phyloP scores from a whole-genome alignment of 2,888 invertebrate species.

The Pheosia gnoma region DNA sequence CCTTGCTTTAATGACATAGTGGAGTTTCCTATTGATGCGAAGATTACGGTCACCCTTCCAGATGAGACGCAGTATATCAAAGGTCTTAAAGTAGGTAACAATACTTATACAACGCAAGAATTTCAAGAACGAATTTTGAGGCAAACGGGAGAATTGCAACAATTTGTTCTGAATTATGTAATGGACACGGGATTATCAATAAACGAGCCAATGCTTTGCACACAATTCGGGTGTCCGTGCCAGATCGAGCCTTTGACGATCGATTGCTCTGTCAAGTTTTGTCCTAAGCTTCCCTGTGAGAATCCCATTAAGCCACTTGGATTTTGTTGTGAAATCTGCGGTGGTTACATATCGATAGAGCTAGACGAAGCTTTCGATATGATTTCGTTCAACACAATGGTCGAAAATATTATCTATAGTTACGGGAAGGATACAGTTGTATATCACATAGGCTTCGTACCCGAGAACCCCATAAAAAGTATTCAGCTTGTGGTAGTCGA shows the following conservation, averaged over 20 bases:
- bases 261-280: constrained; percentile 64
- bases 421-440: constrained; percentile 49
- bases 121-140: constrained; percentile 29
- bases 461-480: constrained; percentile 34
- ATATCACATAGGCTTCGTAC: constrained; percentile 61
- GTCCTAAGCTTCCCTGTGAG: constrained; percentile 59
- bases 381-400: constrained; percentile 53
- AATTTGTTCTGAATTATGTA: constrained; percentile 51
- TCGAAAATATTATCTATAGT: constrained; percentile 46
- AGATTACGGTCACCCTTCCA: constrained; percentile 60
- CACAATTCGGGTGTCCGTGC: constrained; percentile 67
- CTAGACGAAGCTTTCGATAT: constrained; percentile 60
- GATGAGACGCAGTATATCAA: constrained; percentile 49
- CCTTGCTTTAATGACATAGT: constrained; percentile 77
- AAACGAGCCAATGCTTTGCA: constrained; percentile 36
- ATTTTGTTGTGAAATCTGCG: constrained; percentile 74
- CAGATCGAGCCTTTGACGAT: constrained; percentile 53
- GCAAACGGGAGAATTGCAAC: constrained; percentile 38
- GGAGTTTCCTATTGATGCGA: constrained; percentile 57
- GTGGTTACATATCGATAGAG: constrained; percentile 61
- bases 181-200: constrained; percentile 43
- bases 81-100: constrained; percentile 46
- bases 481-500: constrained; percentile 71
- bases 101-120: constrained; percentile 26
- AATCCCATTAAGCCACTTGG: constrained; percentile 68